Base-by-base conservation (phyloP, 1,140 invertebrate species). In the Venustaconcha ellipsiformis region DNA sequence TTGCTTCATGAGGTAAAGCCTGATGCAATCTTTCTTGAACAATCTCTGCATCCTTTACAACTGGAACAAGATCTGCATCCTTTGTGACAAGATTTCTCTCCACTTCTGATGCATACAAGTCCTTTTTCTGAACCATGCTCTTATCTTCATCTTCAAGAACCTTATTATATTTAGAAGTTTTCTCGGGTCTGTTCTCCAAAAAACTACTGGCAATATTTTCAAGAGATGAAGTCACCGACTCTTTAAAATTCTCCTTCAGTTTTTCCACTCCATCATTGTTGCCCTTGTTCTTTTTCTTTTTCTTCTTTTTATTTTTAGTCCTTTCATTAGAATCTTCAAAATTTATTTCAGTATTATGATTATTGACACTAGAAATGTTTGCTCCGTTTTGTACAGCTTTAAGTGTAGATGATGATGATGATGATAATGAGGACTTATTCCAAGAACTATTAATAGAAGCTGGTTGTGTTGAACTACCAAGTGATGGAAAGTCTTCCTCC, bases 261-360 rank as follows among this genome's bases (percentile, higher is more conserved):
- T 73, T 67, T 68, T 57, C 67, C 73, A 62, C 70, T 64, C 30
- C 64, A 67, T 75, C 26, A 63, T 67, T 57, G 58, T 59, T 62
- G 30, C 62, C 12, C 63, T 73, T 68, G 80, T 87, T 82, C 18
- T 80, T 72, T 64, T 84, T 84, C 62, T 85, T 86, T 69, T 87
- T 88, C 71, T 87, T 87, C 65, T 88, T 88, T 69, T 85, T 87
- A 83, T 83, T 80, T 65, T 83, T 87, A 66, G 73, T 81, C 63
- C 81, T 81, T 37, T 64, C 78, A 60, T 78, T 58, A 76, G 67
- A 78, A 55, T 82, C 66, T 67, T 68, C 69, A 26, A 60, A 75
- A 67, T 68, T 58, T 37, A 70, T 68, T 37, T 73, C 67, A 56
- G 67, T 63, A n/a, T 57, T 74, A 55, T 68, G n/a, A 77, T 77